Evolutionary conservation across 2,888 invertebrate species (phyloP), one percentile per base, ranked within the genome.

Genomic region (Synergus gifuensis): DNA sequence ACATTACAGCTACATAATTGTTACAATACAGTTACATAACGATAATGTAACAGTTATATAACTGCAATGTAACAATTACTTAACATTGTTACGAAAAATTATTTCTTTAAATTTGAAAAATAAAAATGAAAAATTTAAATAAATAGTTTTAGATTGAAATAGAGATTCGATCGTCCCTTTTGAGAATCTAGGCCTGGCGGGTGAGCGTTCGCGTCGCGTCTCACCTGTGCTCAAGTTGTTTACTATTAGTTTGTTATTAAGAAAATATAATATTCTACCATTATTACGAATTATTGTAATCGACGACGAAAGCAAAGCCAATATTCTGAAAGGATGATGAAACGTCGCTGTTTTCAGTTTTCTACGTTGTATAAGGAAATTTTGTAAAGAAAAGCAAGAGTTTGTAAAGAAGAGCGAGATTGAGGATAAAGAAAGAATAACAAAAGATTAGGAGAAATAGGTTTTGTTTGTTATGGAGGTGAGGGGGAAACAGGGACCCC

Each of bases 181-280:
- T 18, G 66, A 66, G 66, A 66, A 44, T 66, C 66, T 66, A 66
- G 66, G 42, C 66, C 66, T 66, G 66, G 79, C 82, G 81, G 80
- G 81, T 81, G 80, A 77, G 82, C 82, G 83, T 77, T 76, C 80
- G 81, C 81, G 66, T 79, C 85, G 85, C 86, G 87, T 87, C 85
- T 86, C 88, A 88, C 88, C 89, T 91, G 90, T 91, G 90, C 91
- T 91, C 91, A 91, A 91, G 89, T 91, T 91, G 89, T 90, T 91
- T 90, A 90, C 88, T 88, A 90, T 91, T 90, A 90, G 85, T 90
- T 89, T 86, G 86, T 89, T 88, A 87, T 85, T 88, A 88, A 87
- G 86, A 85, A 79, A 79, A 49, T 76, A 84, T 83, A 85, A 83
- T 84, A 83, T 84, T 83, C 82, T 82, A 84, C 83, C 83, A 84